phyloP scores from a whole-genome alignment of 2,888 invertebrate species.

The Rhodophaea formosa region DNA sequence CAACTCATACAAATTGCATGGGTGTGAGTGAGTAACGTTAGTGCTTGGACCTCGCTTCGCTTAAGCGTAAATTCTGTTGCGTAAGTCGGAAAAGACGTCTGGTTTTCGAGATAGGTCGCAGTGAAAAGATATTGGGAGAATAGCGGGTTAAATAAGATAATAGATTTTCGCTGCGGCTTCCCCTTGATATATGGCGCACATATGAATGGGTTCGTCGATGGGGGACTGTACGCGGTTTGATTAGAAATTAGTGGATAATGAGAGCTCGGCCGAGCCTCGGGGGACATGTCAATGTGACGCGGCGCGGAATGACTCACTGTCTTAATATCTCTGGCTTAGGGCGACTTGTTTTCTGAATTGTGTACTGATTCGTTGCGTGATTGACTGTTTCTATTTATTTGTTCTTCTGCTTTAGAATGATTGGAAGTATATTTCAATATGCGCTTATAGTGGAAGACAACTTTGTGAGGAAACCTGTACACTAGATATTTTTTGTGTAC shows the following conservation, averaged over 20 bases:
- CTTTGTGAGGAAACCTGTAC: too few species aligned
- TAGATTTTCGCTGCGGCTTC: constrained; percentile 32
- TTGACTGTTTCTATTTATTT: not conserved
- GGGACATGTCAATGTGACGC: constrained; percentile 1
- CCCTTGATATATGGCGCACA: constrained; percentile 6
- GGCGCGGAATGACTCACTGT: constrained; percentile 1
- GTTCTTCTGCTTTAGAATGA: not conserved
- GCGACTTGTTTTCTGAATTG: not conserved
- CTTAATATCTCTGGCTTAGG: not conserved
- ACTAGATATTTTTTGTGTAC: too few species aligned
- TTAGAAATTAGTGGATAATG: constrained; percentile 14
- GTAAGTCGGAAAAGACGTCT: constrained; percentile 77
- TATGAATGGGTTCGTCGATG: not conserved
- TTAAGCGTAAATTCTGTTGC: constrained; percentile 79
- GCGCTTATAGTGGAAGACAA: too few species aligned
- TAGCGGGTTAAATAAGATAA: constrained; percentile 49
- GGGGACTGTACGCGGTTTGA: constrained; percentile 1
- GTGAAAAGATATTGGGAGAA: constrained; percentile 58
- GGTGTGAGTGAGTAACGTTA: constrained; percentile 76
- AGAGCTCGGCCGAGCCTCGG: not conserved
- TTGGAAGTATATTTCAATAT: too few species aligned
- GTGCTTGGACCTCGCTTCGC: constrained; percentile 72
- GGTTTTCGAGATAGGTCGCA: constrained; percentile 65
- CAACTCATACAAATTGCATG: constrained; percentile 70
- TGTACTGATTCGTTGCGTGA: not conserved